Conservation (phyloP, 2,888 invertebrate species). For the Sycophila texana region DNA sequence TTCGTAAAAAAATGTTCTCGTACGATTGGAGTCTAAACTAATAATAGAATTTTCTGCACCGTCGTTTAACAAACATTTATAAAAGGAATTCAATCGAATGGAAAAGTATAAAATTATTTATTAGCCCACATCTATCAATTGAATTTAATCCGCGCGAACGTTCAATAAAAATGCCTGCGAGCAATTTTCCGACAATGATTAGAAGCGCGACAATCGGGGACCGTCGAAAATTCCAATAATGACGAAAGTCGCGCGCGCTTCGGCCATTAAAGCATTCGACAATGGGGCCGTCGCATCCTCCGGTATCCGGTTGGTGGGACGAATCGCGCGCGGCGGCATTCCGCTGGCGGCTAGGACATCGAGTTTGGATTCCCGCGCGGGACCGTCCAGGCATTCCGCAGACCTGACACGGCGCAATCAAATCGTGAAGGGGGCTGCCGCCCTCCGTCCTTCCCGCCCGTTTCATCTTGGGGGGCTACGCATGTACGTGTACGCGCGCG, state of each 20-base stretch:
- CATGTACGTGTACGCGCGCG: neutral
- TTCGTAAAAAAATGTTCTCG: no score
- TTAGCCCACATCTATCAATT: no score
- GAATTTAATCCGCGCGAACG: no score
- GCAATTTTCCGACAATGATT: neutral
- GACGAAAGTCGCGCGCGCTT: slow-evolving; percentile 38
- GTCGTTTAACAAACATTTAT: no score
- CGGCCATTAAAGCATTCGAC: slow-evolving; percentile 54
- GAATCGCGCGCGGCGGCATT: slow-evolving; percentile 41
- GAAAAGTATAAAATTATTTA: no score
- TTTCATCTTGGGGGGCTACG: slow-evolving; percentile 13
- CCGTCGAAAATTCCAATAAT: slow-evolving; percentile 37
- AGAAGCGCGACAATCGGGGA: neutral
- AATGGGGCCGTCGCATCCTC: slow-evolving; percentile 26
- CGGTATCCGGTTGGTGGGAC: slow-evolving; percentile 43
- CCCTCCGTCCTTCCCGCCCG: slow-evolving; percentile 10
- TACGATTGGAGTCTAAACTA: no score
- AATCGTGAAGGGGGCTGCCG: slow-evolving; percentile 22
- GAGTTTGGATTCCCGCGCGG: no score
- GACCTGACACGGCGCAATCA: neutral
- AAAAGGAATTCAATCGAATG: no score
- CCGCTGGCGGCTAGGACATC: neutral
- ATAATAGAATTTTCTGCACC: no score
- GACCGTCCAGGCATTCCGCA: slow-evolving; percentile 8
- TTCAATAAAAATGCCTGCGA: no score